These are phyloP conservation scores for Tympanoctomys barrerae DNA, from an alignment of 2,797 vertebrate species.

Conservation along the genomic window DNA sequence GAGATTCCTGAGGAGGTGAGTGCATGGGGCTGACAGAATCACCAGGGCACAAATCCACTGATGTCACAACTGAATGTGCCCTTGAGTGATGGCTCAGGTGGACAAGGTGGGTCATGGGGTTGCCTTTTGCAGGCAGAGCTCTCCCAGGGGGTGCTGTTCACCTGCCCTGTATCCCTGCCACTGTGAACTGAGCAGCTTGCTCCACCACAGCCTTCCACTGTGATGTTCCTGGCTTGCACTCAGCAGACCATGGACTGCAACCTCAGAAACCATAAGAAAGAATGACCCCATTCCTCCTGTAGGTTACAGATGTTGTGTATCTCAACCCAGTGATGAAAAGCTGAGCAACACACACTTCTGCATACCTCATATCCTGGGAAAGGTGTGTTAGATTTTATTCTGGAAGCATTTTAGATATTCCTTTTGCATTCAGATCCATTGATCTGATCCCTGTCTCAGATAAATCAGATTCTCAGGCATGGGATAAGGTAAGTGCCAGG, in stretches of 20 bases:
- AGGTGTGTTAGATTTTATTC: background rate
- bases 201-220: background rate
- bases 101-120: background rate
- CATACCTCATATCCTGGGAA: background rate
- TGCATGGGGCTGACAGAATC: background rate
- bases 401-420: background rate
- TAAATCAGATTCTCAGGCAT: background rate
- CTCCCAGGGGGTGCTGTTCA: background rate
- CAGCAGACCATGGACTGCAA: background rate
- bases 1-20: background rate
- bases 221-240: background rate
- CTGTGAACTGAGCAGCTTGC: background rate
- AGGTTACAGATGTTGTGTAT: background rate
- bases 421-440: background rate
- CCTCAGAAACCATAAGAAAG: background rate
- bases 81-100: background rate
- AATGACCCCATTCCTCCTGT: background rate
- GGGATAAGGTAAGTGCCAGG: background rate
- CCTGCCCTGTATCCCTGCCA: background rate
- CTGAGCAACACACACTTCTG: background rate
- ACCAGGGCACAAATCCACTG: background rate
- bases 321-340: background rate
- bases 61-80: background rate
- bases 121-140: background rate
- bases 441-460: background rate